Conservation (phyloP, 2,888 invertebrate species). For the Lepidochrysops patricia region DNA sequence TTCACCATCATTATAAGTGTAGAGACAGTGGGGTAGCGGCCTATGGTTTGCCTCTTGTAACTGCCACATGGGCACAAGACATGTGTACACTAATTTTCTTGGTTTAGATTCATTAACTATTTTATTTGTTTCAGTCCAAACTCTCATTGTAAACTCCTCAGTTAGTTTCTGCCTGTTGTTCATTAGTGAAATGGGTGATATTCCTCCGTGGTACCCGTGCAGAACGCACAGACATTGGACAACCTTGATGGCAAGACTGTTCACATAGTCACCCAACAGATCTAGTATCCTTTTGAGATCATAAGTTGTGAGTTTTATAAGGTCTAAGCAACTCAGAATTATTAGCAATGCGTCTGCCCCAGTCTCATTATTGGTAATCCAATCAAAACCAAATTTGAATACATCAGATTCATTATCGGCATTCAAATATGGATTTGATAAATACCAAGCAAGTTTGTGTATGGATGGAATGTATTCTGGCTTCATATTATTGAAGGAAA, state of each 20-base stretch:
- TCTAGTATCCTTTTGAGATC: constrained; percentile 40
- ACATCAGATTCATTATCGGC: constrained; percentile 43
- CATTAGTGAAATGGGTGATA: constrained; percentile 29
- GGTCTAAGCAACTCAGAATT: constrained; percentile 50
- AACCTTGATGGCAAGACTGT: constrained; percentile 44
- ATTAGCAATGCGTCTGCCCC: constrained; percentile 48
- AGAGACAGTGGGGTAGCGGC: constrained; percentile 38
- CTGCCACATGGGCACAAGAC: constrained; percentile 44
- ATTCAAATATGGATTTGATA: constrained; percentile 55
- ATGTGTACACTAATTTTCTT: constrained; percentile 35
- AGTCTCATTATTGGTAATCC: constrained; percentile 39
- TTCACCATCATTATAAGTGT: constrained; percentile 35
- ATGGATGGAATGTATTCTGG: constrained; percentile 42
- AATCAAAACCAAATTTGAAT: constrained; percentile 54
- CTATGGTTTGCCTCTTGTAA: constrained; percentile 35
- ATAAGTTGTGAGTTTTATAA: constrained; percentile 33
- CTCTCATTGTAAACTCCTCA: constrained; percentile 42
- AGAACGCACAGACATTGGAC: constrained; percentile 41
- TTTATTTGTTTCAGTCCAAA: constrained; percentile 43
- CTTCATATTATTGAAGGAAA: constrained; percentile 48
- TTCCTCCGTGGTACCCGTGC: constrained; percentile 24
- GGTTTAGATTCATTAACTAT: constrained; percentile 37
- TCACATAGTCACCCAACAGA: constrained; percentile 32
- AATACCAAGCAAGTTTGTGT: constrained; percentile 51
- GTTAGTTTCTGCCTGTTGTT: constrained; percentile 31